Base-by-base conservation (phyloP, 2,797 vertebrate genomes). In the Percopsis omiscomaycus region DNA sequence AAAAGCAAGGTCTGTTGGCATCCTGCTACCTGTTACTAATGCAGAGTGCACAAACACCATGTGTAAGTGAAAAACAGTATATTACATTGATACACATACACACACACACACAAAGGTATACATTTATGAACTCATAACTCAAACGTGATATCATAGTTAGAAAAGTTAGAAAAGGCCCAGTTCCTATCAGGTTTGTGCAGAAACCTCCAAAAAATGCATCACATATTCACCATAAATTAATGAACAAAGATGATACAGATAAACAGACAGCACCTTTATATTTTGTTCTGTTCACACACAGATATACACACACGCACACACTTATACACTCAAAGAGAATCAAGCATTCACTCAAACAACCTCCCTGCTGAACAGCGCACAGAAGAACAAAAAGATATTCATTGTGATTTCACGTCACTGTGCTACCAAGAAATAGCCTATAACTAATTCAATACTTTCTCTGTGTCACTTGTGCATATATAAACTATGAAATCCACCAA, bases 171-270 rank as follows among this genome's bases (percentile, higher is more conserved):
- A 37, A 37, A 37, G 37, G 37, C 8, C 6, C 37, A 37, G 37
- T 37, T 37, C 37, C 63, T 57, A 49, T 44, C 14, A 59, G 56
- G 48, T 59, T 12, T 37, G 16, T 27, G 11, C 52, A 68, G 44
- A 64, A 58, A 15, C 9, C 79, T 86, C 82, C 72, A 82, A 87
- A 9, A 37, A 9, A 89, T 90, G 80, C 90, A 91, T 92, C 85
- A 89, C 89, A 89, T 81, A 89, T 88, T 57, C 82, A 16, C 69
- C 81, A 92, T 93, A 89, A 93, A 93, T 91, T 91, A 93, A 92
- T 90, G 87, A 94, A 92, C 91, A 92, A 92, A 92, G 89, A 80
- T 81, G 72, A 89, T 86, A 83, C 84, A 76, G 84, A 90, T 85
- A 91, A 91, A 91, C 85, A 90, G 89, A 84, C 82, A 84, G 81